Base-by-base conservation (phyloP, 2,888 invertebrate genomes). In the Torymus tubicola region DNA sequence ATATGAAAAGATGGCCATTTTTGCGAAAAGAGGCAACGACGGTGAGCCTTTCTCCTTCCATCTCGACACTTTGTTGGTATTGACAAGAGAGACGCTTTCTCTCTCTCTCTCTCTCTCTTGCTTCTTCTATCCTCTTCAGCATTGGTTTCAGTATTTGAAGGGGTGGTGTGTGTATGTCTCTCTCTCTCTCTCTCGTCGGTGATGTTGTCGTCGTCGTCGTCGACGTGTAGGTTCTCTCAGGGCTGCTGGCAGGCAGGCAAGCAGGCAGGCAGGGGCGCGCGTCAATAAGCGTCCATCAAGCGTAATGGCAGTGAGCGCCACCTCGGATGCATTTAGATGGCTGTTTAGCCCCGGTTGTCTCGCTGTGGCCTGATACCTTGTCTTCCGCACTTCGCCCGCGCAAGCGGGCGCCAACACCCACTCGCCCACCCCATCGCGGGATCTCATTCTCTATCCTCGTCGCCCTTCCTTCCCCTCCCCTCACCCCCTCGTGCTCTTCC, bases 241-340 rank as follows among this genome's bases (percentile, higher is more conserved):
- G 42, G 55, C 65, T 65, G 42, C 31, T 57, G 24, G 13, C 65
- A 14, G 60, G 53, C 16, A n/a, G 53, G 24, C 16, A n/a, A 31
- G 24, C n/a, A 53, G 64, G 13, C 11, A 61, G 42, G 87, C 58
- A 52, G 57, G 75, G 70, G 89, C 86, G 89, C 87, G 89, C 90
- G 90, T 90, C 90, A 90, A 90, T 90, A 90, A 90, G 90, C 90
- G 90, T 90, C 90, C 90, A 90, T 90, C 90, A 90, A 89, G 88
- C 88, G 89, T 90, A 90, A 90, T 90, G 89, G 90, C 89, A 90
- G 90, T 87, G 90, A 88, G 89, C 90, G 89, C 90, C 90, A 90
- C 90, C 90, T 90, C 90, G 90, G 90, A 90, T 90, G 90, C 90
- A 90, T 90, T 90, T 90, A 90, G 90, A 90, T 90, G 90, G 90